phyloP scores from a whole-genome alignment of 2,888 invertebrate species.

The Digitonthophagus gazella region DNA sequence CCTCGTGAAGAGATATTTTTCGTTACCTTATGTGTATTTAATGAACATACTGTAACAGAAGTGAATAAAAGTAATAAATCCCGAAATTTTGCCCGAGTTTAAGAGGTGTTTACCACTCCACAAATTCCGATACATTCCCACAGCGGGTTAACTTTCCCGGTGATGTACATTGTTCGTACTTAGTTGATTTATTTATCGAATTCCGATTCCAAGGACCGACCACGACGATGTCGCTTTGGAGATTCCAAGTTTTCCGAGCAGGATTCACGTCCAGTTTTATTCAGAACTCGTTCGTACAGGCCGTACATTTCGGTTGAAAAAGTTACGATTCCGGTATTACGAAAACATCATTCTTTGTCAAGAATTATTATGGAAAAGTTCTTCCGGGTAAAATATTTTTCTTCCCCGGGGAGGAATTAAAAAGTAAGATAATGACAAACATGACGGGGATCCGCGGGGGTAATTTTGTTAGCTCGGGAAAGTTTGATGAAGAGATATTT shows the following conservation, averaged over 20 bases:
- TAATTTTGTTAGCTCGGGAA: background rate
- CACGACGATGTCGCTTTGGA: background rate
- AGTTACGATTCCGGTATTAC: background rate
- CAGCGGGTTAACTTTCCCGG: constrained; percentile 1
- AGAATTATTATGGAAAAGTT: background rate
- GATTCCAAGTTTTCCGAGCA: background rate
- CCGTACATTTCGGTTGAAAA: background rate
- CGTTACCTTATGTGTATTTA: background rate
- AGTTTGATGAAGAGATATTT: background rate
- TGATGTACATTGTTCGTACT: constrained; percentile 14
- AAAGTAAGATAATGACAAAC: background rate
- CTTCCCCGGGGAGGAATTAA: background rate
- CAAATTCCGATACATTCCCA: constrained; percentile 9
- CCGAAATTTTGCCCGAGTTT: background rate
- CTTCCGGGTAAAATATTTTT: background rate
- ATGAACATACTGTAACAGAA: background rate
- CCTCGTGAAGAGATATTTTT: too few species aligned
- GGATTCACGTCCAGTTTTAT: background rate
- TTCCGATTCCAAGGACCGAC: background rate
- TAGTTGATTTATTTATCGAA: constrained; percentile 15
- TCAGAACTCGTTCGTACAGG: constrained; percentile 3
- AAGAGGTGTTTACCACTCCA: constrained; percentile 7
- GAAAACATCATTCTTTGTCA: background rate
- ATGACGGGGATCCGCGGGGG: background rate
- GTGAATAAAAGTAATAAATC: constrained; percentile 1